Conservation (phyloP, 1,140 invertebrate species). For the Dreissena polymorpha region DNA sequence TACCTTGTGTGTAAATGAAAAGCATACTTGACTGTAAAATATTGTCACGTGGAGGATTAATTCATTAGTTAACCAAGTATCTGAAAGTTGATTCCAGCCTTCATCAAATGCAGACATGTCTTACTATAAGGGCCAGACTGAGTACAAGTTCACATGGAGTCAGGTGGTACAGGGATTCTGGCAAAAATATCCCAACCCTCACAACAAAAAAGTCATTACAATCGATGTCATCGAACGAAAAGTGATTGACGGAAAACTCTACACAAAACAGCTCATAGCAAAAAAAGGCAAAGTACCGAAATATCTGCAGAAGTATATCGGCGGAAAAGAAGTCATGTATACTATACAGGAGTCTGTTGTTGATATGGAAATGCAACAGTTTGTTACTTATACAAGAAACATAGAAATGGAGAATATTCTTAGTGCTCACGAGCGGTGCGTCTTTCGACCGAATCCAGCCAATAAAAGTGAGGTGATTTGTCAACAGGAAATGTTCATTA, state of each 20-base stretch:
- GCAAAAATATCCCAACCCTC: slow-evolving; percentile 39
- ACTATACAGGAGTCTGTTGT: slow-evolving; percentile 40
- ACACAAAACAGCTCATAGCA: slow-evolving; percentile 37
- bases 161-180: slow-evolving; percentile 41
- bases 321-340: slow-evolving; percentile 30
- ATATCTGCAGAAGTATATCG: slow-evolving; percentile 37
- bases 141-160: slow-evolving; percentile 21
- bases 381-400: slow-evolving; percentile 45
- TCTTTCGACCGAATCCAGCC: not conserved
- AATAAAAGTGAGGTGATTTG: slow-evolving; percentile 5
- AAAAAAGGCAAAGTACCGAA: slow-evolving; percentile 36
- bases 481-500: slow-evolving; percentile 1
- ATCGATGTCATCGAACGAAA: slow-evolving; percentile 28
- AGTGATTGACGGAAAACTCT: slow-evolving; percentile 7
- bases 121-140: not conserved
- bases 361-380: slow-evolving; percentile 9
- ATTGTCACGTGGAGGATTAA: too few relatives aligned
- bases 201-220: slow-evolving; percentile 30
- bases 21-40: too few relatives aligned
- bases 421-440: slow-evolving; percentile 31
- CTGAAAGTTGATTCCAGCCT: too few relatives aligned
- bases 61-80: too few relatives aligned
- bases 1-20: too few relatives aligned
- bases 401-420: slow-evolving; percentile 47
- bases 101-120: slow-evolving; percentile 10